Percentiles rank a stretch among this genome's conserved stretches.
Conservation (phyloP, 2,113 vertebrate species). For the Eulacestoma nigropectus region DNA sequence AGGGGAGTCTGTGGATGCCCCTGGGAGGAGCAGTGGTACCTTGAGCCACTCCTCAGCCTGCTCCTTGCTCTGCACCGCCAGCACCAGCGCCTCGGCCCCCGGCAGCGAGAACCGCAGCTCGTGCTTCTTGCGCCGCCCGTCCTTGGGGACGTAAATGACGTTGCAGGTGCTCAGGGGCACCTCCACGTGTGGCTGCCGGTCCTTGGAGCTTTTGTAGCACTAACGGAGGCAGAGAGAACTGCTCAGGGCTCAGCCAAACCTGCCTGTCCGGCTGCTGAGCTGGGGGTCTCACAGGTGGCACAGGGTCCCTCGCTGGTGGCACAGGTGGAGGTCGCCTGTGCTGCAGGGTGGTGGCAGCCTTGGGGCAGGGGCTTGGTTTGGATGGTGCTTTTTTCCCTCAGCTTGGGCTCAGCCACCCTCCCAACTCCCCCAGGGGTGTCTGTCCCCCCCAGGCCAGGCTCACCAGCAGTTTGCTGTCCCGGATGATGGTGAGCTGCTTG, state of each 20-base stretch:
- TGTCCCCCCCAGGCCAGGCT: neutral
- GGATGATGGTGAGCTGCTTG: constrained; percentile 92
- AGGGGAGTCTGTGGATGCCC: neutral
- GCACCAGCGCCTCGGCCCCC: constrained; percentile 84
- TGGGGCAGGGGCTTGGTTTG: neutral
- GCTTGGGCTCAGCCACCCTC: neutral
- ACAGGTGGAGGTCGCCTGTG: neutral
- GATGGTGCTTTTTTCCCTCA: neutral
- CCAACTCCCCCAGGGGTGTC: accelerated
- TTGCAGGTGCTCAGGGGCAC: constrained; percentile 83
- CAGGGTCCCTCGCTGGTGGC: neutral
- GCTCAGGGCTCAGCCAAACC: neutral
- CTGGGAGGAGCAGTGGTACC: constrained; percentile 46
- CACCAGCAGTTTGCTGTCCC: constrained; percentile 92
- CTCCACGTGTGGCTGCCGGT: constrained; percentile 83
- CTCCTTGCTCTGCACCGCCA: constrained; percentile 94
- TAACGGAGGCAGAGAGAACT: constrained; percentile 24
- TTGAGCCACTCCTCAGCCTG: constrained; percentile 96
- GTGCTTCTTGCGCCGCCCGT: constrained; percentile 91
- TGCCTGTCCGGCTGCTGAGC: accelerated
- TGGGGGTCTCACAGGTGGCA: neutral
- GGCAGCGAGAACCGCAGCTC: constrained; percentile 91
- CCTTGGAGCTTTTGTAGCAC: constrained; percentile 98
- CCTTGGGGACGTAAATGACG: constrained; percentile 90
- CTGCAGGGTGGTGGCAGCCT: neutral